These are phyloP conservation scores for Maccullochella peelii DNA, from an alignment of 2,113 vertebrate species.

Conservation along the genomic window DNA sequence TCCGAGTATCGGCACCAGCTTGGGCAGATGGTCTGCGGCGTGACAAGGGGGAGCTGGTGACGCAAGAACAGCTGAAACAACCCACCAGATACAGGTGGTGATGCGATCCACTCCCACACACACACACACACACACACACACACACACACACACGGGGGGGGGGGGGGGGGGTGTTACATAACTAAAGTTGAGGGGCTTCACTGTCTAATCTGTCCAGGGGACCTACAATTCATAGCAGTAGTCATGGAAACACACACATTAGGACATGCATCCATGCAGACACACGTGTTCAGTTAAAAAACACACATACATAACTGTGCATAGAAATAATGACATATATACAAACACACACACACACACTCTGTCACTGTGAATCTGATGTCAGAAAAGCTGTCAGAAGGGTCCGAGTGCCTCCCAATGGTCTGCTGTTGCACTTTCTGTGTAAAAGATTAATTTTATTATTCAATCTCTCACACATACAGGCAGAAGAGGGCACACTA, in stretches of 20 bases:
- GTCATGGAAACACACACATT: slow-evolving; percentile 57
- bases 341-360: slow-evolving; percentile 20
- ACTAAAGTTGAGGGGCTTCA: slow-evolving; percentile 36
- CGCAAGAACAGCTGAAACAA: slow-evolving; percentile 71
- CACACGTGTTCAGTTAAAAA: neutral
- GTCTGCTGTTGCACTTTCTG: slow-evolving; percentile 47
- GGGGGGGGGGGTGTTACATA: no score
- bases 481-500: neutral
- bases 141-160: no score
- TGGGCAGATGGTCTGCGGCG: slow-evolving; percentile 68
- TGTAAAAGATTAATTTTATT: neutral
- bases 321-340: neutral
- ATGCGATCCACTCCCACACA: slow-evolving; percentile 44
- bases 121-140: no score
- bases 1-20: slow-evolving; percentile 12
- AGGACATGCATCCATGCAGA: neutral
- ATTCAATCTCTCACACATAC: neutral
- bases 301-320: neutral
- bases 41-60: slow-evolving; percentile 52
- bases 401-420: slow-evolving; percentile 66
- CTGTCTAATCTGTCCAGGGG: slow-evolving; percentile 11
- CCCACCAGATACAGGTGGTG: slow-evolving; percentile 70
- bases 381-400: slow-evolving; percentile 35
- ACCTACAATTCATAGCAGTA: slow-evolving; percentile 28
- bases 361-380: neutral